Base-by-base conservation (phyloP, 2,888 invertebrate genomes). In the Drosophila fungiperda region DNA sequence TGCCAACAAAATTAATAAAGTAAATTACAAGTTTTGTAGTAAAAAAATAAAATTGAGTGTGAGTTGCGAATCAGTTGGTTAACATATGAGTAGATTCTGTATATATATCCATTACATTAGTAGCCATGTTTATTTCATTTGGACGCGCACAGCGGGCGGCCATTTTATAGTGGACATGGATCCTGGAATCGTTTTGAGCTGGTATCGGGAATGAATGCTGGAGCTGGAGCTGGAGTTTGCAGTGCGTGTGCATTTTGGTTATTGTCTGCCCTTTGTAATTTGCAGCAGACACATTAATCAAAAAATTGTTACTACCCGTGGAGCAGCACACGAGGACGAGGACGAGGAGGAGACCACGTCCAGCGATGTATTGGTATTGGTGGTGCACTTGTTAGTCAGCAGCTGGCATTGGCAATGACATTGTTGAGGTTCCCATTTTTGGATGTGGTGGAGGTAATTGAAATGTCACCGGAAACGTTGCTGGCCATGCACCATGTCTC, bases 251-350 rank as follows among this genome's bases (percentile, higher is more conserved):
- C 66, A 75, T 80, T 45, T 76, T 71, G 80, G 78, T 74, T 75
- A 78, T 79, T 84, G 89, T 88, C 87, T 87, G 89, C 87, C 87
- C 83, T 90, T 91, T 92, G 91, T 91, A 92, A 92, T 92, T 92
- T 91, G 84, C 87, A 80, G 91, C 92, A 92, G 91, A 92, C 92
- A 92, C 91, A 92, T 92, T 92, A 92, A 92, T 92, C 92, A 92
- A 92, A 92, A 91, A 92, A 92, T 89, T 87, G 88, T 86, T 90
- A 82, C 82, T 83, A 75, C 83, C 86, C 80, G 70, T 77, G 76
- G 67, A 66, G 66, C 64, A 63, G 61, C 64, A 64, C 64, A 33
- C 5, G 29, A 29, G 29, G 29, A 29, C 6, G 29, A 6, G 29
- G 26, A 17, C 49, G 5, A 57, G 52, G 33, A 36, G 49, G 69